These are phyloP conservation scores for Drosophila peninsularis DNA, from an alignment of 2,888 invertebrate species.

Conservation along the genomic window DNA sequence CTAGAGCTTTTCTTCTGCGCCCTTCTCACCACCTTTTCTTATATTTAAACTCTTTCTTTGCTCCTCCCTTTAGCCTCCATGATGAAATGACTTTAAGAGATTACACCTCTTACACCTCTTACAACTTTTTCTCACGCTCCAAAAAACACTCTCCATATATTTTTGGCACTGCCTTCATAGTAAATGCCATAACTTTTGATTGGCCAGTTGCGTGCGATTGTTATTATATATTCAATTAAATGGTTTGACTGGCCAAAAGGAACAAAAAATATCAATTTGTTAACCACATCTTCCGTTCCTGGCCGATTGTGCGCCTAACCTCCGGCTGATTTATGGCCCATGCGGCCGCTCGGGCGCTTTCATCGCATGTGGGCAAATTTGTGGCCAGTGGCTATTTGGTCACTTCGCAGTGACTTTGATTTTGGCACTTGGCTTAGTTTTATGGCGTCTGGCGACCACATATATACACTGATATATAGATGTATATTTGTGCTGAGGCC, in stretches of 20 bases:
- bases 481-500: constrained; percentile 45
- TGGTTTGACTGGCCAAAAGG: not conserved
- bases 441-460: constrained; percentile 39
- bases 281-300: constrained; percentile 40
- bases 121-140: constrained; percentile 5
- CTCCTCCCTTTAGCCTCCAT: too few species aligned
- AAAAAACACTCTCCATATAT: not conserved
- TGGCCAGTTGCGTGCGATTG: not conserved
- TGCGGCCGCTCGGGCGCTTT: constrained; percentile 48
- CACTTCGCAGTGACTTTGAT: constrained; percentile 62
- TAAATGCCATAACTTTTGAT: not conserved
- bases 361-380: constrained; percentile 52
- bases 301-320: constrained; percentile 43
- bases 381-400: constrained; percentile 59
- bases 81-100: not conserved
- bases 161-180: not conserved
- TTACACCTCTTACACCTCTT: not conserved
- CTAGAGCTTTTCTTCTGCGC: too few species aligned
- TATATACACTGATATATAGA: not conserved
- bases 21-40: too few species aligned
- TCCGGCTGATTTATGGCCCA: constrained; percentile 50
- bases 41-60: too few species aligned
- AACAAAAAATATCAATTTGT: constrained; percentile 23
- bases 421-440: constrained; percentile 73
- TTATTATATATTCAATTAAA: constrained; percentile 23